Evolutionary conservation across 2,113 vertebrate genomes (phyloP).

Genomic region (Grus americana): DNA sequence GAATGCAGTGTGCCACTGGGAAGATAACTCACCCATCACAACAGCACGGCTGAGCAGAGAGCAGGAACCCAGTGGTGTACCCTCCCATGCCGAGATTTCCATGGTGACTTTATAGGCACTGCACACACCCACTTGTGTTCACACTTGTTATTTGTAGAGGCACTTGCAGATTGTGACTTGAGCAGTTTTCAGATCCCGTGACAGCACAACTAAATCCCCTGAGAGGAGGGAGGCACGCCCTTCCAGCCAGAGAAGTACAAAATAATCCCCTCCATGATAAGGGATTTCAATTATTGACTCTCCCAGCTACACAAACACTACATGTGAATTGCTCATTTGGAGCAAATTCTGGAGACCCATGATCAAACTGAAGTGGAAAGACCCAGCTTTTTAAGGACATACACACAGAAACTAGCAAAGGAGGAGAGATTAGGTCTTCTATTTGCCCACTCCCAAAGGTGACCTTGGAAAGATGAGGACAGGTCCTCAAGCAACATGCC

Average conservation of each 20-base stretch:
- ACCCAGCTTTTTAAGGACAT: background rate
- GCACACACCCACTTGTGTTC: background rate
- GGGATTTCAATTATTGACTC: background rate
- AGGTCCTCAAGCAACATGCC: background rate
- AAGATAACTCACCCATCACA: constrained; percentile 56
- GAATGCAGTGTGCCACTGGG: background rate
- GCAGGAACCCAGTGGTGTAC: background rate
- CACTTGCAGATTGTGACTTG: background rate
- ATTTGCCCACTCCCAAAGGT: background rate
- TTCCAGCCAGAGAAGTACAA: background rate
- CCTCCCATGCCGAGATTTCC: background rate
- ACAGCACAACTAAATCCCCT: background rate
- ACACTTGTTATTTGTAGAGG: background rate
- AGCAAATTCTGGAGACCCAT: background rate
- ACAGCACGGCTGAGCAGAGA: background rate
- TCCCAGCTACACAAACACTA: constrained; percentile 35
- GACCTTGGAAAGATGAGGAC: background rate
- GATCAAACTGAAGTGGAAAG: background rate
- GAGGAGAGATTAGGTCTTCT: background rate
- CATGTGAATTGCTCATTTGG: background rate
- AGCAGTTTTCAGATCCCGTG: constrained; percentile 2
- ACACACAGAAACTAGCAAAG: background rate
- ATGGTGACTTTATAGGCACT: background rate
- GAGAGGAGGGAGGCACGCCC: background rate
- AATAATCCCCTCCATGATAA: background rate